phyloP scores from a whole-genome alignment of 64 coral and sea anemone species.

The Stichodactyla helianthus region DNA sequence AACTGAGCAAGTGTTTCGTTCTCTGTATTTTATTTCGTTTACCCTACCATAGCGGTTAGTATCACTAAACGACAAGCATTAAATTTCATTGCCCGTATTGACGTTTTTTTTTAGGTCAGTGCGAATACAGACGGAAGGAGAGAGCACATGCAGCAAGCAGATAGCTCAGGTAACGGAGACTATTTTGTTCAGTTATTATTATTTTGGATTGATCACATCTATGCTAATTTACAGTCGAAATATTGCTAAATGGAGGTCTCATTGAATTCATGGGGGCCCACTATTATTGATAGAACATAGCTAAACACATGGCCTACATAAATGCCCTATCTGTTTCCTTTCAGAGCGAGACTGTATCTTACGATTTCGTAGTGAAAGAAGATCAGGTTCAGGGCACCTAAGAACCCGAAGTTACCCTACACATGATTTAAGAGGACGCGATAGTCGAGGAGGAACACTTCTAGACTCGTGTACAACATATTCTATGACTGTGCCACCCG shows the following conservation, averaged over 20 bases:
- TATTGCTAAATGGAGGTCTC: conserved; percentile 65
- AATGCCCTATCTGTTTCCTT: conserved; percentile 41
- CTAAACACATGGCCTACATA: conserved; percentile 82
- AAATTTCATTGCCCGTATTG: conserved; percentile 26
- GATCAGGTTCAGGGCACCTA: conserved; percentile 46
- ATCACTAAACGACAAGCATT: not conserved
- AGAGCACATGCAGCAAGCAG: not conserved
- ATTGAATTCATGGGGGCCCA: conserved; percentile 59
- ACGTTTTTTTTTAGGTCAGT: not conserved
- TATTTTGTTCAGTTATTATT: conserved; percentile 18
- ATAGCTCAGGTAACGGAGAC: conserved; percentile 51
- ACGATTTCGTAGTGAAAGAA: conserved; percentile 37
- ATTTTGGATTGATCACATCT: conserved; percentile 44
- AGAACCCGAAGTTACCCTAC: conserved; percentile 84
- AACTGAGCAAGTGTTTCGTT: not conserved
- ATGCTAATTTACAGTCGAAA: conserved; percentile 58
- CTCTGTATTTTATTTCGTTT: not conserved
- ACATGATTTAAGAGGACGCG: conserved; percentile 44
- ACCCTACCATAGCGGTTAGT: not conserved
- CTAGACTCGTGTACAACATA: conserved; percentile 38
- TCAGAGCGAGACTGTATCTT: conserved; percentile 54
- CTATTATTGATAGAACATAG: conserved; percentile 66
- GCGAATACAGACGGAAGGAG: not conserved
- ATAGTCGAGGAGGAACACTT: conserved; percentile 51
- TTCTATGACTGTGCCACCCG: conserved; percentile 34